A percentile compares a stretch with the other conserved stretches of the same genome.
These are phyloP conservation scores for Diarsia rubi DNA, from an alignment of 2,888 invertebrate species.

Conservation along the genomic window DNA sequence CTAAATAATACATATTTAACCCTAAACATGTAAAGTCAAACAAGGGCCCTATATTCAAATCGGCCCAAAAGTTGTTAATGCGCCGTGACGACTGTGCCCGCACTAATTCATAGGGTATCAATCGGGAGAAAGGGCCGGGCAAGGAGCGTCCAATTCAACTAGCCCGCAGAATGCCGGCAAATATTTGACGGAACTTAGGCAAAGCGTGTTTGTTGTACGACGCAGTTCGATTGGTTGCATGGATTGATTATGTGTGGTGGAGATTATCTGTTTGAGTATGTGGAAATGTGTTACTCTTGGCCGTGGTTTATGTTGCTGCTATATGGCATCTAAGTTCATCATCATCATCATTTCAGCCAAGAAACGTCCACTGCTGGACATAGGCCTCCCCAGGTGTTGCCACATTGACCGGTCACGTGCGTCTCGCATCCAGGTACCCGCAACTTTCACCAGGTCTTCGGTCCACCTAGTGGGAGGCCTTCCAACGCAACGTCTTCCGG, in stretches of 20 bases:
- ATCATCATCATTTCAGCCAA: too few relatives aligned
- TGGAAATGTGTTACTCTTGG: neutral
- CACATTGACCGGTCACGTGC: too few relatives aligned
- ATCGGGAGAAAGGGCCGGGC: slow-evolving; percentile 73
- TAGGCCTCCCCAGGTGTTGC: too few relatives aligned
- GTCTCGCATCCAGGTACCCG: too few relatives aligned
- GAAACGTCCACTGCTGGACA: too few relatives aligned
- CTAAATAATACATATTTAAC: slow-evolving; percentile 53
- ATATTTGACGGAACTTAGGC: slow-evolving; percentile 71
- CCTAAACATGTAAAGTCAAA: slow-evolving; percentile 55
- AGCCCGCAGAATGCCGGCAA: slow-evolving; percentile 72
- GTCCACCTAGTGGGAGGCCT: too few relatives aligned
- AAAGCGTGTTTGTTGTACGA: slow-evolving; percentile 49
- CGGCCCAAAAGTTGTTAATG: slow-evolving; percentile 57
- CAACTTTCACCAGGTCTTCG: too few relatives aligned
- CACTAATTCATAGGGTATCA: slow-evolving; percentile 78
- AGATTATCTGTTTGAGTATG: slow-evolving; percentile 23
- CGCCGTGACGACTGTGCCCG: slow-evolving; percentile 48
- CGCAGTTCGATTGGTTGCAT: slow-evolving; percentile 34
- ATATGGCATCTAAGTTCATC: neutral
- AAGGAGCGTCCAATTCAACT: slow-evolving; percentile 73
- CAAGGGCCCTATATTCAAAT: slow-evolving; percentile 44
- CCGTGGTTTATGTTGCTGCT: neutral
- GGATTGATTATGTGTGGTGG: slow-evolving; percentile 39
- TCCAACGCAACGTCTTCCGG: too few relatives aligned